Conservation (phyloP, 2,113 vertebrate species). For the Cyanoderma ruficeps region DNA sequence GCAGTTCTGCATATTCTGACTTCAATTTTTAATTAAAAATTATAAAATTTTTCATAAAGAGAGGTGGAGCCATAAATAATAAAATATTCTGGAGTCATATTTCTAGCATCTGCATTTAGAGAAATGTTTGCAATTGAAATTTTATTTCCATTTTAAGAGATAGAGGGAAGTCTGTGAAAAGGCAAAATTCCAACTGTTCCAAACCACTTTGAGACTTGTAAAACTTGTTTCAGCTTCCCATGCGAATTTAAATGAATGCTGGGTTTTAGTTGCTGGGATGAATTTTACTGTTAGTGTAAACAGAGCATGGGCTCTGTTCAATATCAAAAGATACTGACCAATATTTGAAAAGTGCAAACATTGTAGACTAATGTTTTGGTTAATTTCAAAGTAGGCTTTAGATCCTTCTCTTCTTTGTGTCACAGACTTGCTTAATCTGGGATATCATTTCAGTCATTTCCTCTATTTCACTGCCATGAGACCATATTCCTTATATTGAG, state of each 20-base stretch:
- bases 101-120: not conserved
- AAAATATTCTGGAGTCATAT: not conserved
- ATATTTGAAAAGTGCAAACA: not conserved
- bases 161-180: not conserved
- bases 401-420: not conserved
- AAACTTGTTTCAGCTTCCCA: not conserved
- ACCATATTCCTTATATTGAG: not conserved
- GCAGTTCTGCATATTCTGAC: not conserved
- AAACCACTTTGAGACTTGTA: not conserved
- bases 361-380: not conserved
- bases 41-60: not conserved
- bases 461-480: not conserved
- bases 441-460: not conserved
- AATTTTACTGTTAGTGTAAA: not conserved
- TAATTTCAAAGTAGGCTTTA: not conserved
- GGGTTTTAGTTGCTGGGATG: not conserved
- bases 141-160: not conserved
- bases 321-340: not conserved
- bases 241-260: not conserved
- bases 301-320: not conserved
- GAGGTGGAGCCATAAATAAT: not conserved
- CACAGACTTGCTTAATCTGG: not conserved
- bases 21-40: not conserved
- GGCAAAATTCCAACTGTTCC: not conserved
- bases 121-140: not conserved